Evolutionary conservation across 2,797 vertebrate species (phyloP).

Genomic region (Odontamblyopus rebecca): DNA sequence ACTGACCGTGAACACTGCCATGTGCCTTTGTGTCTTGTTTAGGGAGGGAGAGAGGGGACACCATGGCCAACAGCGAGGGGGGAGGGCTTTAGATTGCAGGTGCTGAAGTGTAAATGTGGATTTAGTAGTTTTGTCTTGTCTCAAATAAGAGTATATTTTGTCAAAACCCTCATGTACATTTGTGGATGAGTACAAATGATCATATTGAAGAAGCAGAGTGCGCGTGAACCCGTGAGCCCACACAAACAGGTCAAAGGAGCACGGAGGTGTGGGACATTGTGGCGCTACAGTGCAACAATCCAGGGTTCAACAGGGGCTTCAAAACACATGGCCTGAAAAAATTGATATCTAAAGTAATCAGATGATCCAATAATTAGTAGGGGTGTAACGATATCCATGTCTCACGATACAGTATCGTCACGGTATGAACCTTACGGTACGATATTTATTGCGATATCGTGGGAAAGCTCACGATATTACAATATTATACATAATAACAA

Average conservation of each 20-base stretch:
- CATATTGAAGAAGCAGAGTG: not conserved
- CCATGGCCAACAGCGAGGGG: constrained; percentile 36
- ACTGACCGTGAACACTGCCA: constrained; percentile 52
- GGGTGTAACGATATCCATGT: too few relatives aligned
- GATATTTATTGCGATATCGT: too few relatives aligned
- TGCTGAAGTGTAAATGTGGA: constrained; percentile 20
- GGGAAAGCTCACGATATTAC: too few relatives aligned
- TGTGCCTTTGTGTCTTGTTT: constrained; percentile 47
- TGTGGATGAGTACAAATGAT: not conserved
- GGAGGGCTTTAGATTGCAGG: constrained; percentile 54
- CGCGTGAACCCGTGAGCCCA: constrained; percentile 12
- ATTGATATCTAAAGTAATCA: too few relatives aligned
- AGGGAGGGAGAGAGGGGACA: constrained; percentile 31
- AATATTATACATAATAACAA: too few relatives aligned
- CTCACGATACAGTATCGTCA: too few relatives aligned
- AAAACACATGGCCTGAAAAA: not conserved
- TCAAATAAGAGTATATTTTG: not conserved
- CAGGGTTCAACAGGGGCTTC: not conserved
- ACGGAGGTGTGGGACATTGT: constrained; percentile 51
- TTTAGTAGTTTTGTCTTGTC: not conserved
- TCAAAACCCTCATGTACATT: not conserved
- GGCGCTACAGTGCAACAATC: constrained; percentile 22
- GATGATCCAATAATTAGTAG: too few relatives aligned
- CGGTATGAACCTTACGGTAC: too few relatives aligned
- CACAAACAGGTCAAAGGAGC: constrained; percentile 43